These are phyloP conservation scores for Liodrosophila aerea DNA, from an alignment of 2,888 invertebrate species.

Conservation along the genomic window DNA sequence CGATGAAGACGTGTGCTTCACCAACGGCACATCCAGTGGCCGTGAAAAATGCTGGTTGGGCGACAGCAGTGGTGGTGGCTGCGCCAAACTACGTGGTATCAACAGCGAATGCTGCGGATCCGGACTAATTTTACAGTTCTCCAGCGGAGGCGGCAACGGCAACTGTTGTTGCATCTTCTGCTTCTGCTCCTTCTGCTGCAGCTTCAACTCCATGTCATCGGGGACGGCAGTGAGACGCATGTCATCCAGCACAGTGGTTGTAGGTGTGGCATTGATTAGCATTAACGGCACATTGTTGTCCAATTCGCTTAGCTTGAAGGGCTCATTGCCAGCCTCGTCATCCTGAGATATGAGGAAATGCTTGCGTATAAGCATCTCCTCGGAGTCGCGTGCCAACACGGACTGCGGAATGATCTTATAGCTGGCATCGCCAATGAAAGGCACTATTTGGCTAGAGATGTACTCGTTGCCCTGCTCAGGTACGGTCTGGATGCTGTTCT, in stretches of 20 bases:
- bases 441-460: conserved; percentile 71
- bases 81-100: conserved; percentile 20
- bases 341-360: conserved; percentile 70
- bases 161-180: too few species aligned
- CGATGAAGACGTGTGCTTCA: conserved; percentile 32
- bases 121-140: too few species aligned
- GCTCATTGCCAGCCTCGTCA: conserved; percentile 53
- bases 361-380: conserved; percentile 77
- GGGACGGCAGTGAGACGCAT: too few species aligned
- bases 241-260: neutral
- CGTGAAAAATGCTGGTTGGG: conserved; percentile 15
- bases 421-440: conserved; percentile 63
- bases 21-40: conserved; percentile 1
- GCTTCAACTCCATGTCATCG: too few species aligned
- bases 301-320: conserved; percentile 59
- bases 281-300: conserved; percentile 49
- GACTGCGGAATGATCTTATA: conserved; percentile 64
- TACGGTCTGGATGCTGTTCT: conserved; percentile 64
- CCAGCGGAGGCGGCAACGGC: too few species aligned
- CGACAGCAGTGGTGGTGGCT: conserved; percentile 6
- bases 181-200: too few species aligned
- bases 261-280: conserved; percentile 31
- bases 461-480: conserved; percentile 62
- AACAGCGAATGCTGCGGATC: conserved; percentile 35
- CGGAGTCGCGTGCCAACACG: conserved; percentile 67